A percentile compares a stretch with the other conserved stretches of the same genome.
Conservation (phyloP, 1,140 invertebrate species). For the Drosophila pectinifera region DNA sequence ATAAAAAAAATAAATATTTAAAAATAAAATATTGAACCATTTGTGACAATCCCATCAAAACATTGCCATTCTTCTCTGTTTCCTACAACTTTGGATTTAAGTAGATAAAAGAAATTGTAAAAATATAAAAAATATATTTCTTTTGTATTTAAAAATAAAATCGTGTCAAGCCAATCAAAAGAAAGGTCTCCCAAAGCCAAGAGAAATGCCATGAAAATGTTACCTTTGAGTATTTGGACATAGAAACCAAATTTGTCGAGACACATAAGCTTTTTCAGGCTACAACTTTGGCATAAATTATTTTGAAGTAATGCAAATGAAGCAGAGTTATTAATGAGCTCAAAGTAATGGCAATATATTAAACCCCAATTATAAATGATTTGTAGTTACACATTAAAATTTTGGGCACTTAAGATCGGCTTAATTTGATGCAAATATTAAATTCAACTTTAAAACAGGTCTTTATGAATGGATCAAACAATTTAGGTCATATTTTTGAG, state of each 20-base stretch:
- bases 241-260: not conserved
- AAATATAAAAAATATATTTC: too few species aligned
- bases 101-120: too few species aligned
- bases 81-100: too few species aligned
- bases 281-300: conserved; percentile 9
- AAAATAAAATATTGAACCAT: not conserved
- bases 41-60: conserved; percentile 3
- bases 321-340: too few species aligned
- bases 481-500: not conserved
- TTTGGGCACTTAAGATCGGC: not conserved
- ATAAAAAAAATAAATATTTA: not conserved
- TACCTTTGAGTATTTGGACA: not conserved
- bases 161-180: too few species aligned
- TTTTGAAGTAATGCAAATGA: too few species aligned
- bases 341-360: not conserved
- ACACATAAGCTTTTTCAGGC: not conserved
- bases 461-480: not conserved
- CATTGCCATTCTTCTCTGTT: not conserved
- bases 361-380: not conserved
- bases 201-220: conserved; percentile 12
- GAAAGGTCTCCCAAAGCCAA: too few species aligned
- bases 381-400: not conserved
- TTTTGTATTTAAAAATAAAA: too few species aligned
- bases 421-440: not conserved
- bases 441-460: not conserved